A percentile compares a stretch with the other conserved stretches of the same genome.
Evolutionary conservation across 30 jellyfish, hydroid and myxozoan genomes (phyloP).

Genomic region (Hydra vulgaris): DNA sequence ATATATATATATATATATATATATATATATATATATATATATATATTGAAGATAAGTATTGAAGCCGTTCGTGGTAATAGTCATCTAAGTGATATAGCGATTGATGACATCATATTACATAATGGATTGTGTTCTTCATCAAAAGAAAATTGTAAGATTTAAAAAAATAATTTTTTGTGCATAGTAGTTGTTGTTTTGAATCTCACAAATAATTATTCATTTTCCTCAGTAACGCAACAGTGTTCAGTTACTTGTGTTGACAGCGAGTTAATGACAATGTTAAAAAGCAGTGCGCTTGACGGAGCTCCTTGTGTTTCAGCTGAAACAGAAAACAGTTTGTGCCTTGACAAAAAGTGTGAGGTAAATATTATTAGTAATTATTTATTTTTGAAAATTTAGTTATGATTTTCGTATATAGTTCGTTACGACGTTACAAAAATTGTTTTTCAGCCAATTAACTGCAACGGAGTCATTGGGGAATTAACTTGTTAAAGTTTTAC

Average conservation of each 20-base stretch:
- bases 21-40: too few relatives aligned
- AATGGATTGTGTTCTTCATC: slow-evolving; percentile 39
- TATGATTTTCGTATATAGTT: neutral
- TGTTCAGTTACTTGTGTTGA: slow-evolving; percentile 5
- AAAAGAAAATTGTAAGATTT: neutral
- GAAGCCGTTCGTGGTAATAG: slow-evolving; percentile 78
- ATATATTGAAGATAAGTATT: slow-evolving; percentile 33
- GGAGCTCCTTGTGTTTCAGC: slow-evolving; percentile 15
- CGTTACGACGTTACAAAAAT: too few relatives aligned
- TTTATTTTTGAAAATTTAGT: neutral
- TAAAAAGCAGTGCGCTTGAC: neutral
- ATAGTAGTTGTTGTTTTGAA: too few relatives aligned
- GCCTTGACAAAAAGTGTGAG: slow-evolving; percentile 14
- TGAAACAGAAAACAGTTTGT: slow-evolving; percentile 6
- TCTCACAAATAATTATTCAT: too few relatives aligned
- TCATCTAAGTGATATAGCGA: slow-evolving; percentile 64
- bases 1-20: too few relatives aligned
- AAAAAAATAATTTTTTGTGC: too few relatives aligned
- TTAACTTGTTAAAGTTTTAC: neutral
- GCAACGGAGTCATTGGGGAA: slow-evolving; percentile 5
- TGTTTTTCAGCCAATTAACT: slow-evolving; percentile 11
- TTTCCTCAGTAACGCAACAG: neutral
- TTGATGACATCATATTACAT: slow-evolving; percentile 45
- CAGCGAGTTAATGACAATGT: neutral
- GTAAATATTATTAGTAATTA: neutral